Evolutionary conservation across 1,140 invertebrate genomes (phyloP).

Genomic region (Venturia canescens): DNA sequence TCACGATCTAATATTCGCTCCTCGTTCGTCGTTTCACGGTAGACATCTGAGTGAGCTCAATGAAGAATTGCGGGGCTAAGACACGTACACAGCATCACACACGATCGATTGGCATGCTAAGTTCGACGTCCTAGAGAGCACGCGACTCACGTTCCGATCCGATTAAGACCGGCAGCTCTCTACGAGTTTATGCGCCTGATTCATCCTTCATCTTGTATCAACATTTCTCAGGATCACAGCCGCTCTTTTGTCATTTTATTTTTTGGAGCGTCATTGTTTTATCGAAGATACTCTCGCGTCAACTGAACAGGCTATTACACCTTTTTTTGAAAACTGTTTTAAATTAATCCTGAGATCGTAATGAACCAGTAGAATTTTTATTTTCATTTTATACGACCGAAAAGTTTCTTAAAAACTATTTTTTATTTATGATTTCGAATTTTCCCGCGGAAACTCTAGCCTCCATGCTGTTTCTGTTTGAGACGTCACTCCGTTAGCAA

Average conservation of each 20-base stretch:
- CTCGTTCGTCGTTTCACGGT: not conserved
- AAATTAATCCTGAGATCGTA: too few species aligned
- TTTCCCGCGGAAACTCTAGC: too few species aligned
- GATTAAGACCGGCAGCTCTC: slow-evolving; percentile 26
- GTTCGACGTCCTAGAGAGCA: slow-evolving; percentile 32
- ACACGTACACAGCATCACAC: slow-evolving; percentile 8
- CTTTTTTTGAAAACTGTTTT: too few species aligned
- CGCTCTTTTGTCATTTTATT: not conserved
- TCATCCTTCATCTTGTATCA: slow-evolving; percentile 34
- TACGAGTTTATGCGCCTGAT: slow-evolving; percentile 7
- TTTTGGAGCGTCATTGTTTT: not conserved
- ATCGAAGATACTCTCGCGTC: not conserved
- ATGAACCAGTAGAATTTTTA: too few species aligned
- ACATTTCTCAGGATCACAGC: slow-evolving; percentile 15
- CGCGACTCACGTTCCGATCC: slow-evolving; percentile 41
- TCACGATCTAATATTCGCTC: slow-evolving; percentile 12
- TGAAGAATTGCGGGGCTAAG: slow-evolving; percentile 10
- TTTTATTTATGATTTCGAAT: too few species aligned
- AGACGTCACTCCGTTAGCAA: too few species aligned
- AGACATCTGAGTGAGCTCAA: slow-evolving; percentile 25
- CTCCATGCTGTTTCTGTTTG: too few species aligned
- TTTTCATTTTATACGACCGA: too few species aligned
- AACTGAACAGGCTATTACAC: too few species aligned
- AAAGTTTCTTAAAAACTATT: too few species aligned
- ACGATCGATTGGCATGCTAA: slow-evolving; percentile 26